phyloP scores from a whole-genome alignment of 2,888 invertebrate species.

The Drosophila ezoana region DNA sequence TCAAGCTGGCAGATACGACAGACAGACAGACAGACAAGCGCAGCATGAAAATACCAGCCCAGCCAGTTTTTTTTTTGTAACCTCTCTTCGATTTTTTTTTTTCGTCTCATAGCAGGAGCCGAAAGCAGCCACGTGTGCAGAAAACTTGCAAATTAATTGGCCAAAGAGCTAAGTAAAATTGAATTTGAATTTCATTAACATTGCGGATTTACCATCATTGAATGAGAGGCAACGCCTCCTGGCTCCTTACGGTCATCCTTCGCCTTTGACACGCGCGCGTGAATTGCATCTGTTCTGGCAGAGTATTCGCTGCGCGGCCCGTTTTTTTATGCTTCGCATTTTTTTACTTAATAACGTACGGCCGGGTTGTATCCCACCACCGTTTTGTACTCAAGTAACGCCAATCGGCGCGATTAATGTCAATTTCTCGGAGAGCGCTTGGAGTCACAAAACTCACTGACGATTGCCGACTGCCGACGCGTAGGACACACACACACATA shows the following conservation, averaged over 20 bases:
- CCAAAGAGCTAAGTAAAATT: slow-evolving; percentile 21
- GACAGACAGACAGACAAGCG: slow-evolving; percentile 63
- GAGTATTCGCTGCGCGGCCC: slow-evolving; percentile 8
- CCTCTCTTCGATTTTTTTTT: slow-evolving; percentile 22
- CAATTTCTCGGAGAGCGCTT: slow-evolving; percentile 40
- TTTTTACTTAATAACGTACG: slow-evolving; percentile 10
- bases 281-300: slow-evolving; percentile 9
- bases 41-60: slow-evolving; percentile 76
- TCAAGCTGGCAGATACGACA: slow-evolving; percentile 57
- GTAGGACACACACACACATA: slow-evolving; percentile 37
- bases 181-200: slow-evolving; percentile 19
- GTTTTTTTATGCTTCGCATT: slow-evolving; percentile 14
- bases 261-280: slow-evolving; percentile 12
- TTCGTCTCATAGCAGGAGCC: slow-evolving; percentile 41
- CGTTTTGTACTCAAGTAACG: slow-evolving; percentile 36
- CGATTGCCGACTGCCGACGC: slow-evolving; percentile 9
- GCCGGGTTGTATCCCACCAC: slow-evolving; percentile 10
- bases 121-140: slow-evolving; percentile 16
- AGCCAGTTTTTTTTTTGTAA: slow-evolving; percentile 70
- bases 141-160: slow-evolving; percentile 20
- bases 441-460: slow-evolving; percentile 17
- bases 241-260: slow-evolving; percentile 6
- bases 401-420: slow-evolving; percentile 53
- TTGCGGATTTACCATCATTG: slow-evolving; percentile 28
- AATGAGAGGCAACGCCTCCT: not conserved